Conservation (phyloP, 2,113 vertebrate genomes). For the Aegotheles bennettii region DNA sequence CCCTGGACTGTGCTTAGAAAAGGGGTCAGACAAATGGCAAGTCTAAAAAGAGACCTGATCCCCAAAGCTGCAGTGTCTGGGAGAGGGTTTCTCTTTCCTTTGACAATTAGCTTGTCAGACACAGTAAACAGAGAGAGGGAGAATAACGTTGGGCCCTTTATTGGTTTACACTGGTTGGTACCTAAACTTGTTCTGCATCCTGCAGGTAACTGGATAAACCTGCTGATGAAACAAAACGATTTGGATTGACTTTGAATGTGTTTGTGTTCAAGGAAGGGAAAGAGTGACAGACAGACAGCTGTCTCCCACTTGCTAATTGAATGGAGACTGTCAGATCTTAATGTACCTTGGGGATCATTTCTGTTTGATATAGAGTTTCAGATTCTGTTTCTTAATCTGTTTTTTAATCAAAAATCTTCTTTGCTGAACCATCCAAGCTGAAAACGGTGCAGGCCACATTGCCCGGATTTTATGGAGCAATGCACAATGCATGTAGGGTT, state of each 20-base stretch:
- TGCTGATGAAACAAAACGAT: conserved; percentile 46
- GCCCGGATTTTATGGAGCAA: background rate
- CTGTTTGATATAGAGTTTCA: background rate
- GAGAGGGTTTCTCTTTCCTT: background rate
- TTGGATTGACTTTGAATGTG: conserved; percentile 26
- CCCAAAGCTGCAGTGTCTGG: background rate
- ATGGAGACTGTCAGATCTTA: conserved; percentile 27
- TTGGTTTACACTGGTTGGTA: background rate
- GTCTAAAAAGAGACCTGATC: background rate
- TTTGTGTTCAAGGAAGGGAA: conserved; percentile 26
- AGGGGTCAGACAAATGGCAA: background rate
- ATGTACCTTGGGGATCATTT: background rate
- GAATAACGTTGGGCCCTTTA: background rate
- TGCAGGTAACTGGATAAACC: conserved; percentile 45
- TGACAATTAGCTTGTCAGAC: background rate
- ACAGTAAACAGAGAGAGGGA: background rate
- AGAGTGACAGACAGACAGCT: conserved; percentile 23
- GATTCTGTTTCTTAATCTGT: background rate
- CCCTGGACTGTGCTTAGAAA: background rate
- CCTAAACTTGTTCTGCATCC: conserved; percentile 46
- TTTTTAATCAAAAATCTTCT: background rate
- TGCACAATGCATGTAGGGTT: background rate
- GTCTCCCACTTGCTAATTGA: conserved; percentile 41
- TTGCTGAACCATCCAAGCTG: background rate
- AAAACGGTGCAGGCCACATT: background rate